Percentiles rank a stretch among this genome's conserved stretches.
Conservation (phyloP, 2,888 invertebrate genomes). For the Cataglyphis livida region DNA sequence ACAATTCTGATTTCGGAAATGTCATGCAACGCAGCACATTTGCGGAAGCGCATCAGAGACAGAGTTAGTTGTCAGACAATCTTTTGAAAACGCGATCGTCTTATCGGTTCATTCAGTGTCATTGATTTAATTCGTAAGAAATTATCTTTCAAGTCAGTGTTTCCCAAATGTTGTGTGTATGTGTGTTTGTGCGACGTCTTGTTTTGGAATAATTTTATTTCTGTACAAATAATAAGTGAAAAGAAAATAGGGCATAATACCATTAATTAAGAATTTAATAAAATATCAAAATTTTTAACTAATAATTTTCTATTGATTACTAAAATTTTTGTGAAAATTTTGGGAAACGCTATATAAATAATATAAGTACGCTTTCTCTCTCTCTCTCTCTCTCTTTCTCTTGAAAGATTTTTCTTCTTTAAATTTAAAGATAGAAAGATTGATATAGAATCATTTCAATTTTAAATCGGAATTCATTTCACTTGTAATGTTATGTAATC, state of each 20-base stretch:
- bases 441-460: background rate
- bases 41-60: background rate
- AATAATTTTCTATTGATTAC: background rate
- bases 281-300: background rate
- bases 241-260: background rate
- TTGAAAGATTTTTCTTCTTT: background rate
- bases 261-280: background rate
- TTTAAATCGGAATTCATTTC: background rate
- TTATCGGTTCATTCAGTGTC: background rate
- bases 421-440: background rate
- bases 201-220: background rate
- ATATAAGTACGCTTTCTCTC: too few species aligned
- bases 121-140: background rate
- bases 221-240: background rate
- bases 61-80: conserved; percentile 42
- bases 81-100: background rate
- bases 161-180: background rate
- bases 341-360: background rate
- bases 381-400: background rate
- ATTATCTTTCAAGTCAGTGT: background rate
- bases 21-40: conserved; percentile 65
- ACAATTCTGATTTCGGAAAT: conserved; percentile 70
- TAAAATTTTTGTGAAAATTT: background rate
- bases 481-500: background rate
- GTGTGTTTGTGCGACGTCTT: background rate